These are phyloP conservation scores for Cyprinodon brontotheroides DNA, from an alignment of 2,113 vertebrate genomes.

Conservation along the genomic window DNA sequence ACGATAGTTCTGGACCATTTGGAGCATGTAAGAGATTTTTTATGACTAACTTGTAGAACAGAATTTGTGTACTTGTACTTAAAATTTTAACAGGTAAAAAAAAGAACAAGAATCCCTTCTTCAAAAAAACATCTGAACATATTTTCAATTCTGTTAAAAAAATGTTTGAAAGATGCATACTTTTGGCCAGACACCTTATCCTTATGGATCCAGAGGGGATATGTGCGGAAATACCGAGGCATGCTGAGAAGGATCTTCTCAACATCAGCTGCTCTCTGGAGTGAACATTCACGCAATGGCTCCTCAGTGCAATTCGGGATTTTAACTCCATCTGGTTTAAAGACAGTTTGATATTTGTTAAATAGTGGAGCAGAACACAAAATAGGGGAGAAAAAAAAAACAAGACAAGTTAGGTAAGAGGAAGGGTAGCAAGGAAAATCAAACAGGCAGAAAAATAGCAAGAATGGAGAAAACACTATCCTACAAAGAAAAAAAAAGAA, in stretches of 20 bases:
- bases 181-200: slow-evolving; percentile 18
- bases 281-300: slow-evolving; percentile 35
- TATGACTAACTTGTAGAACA: too few species aligned
- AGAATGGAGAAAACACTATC: not conserved
- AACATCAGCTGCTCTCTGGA: slow-evolving; percentile 51
- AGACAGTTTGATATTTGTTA: not conserved
- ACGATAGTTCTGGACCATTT: too few species aligned
- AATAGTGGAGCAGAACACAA: not conserved
- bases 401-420: too few species aligned
- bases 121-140: not conserved
- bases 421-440: not conserved
- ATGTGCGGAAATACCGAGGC: slow-evolving; percentile 41
- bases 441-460: not conserved
- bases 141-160: not conserved
- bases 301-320: slow-evolving; percentile 65
- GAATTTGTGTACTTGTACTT: too few species aligned
- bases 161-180: slow-evolving; percentile 34
- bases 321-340: slow-evolving; percentile 57
- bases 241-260: slow-evolving; percentile 69
- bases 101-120: too few species aligned
- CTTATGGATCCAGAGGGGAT: slow-evolving; percentile 39
- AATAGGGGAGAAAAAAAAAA: too few species aligned
- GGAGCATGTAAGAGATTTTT: too few species aligned
- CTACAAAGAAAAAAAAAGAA: not conserved
- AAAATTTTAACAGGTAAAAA: too few species aligned